Conservation (phyloP, 2,797 vertebrate genomes). For the Eidolon dupreanum region DNA sequence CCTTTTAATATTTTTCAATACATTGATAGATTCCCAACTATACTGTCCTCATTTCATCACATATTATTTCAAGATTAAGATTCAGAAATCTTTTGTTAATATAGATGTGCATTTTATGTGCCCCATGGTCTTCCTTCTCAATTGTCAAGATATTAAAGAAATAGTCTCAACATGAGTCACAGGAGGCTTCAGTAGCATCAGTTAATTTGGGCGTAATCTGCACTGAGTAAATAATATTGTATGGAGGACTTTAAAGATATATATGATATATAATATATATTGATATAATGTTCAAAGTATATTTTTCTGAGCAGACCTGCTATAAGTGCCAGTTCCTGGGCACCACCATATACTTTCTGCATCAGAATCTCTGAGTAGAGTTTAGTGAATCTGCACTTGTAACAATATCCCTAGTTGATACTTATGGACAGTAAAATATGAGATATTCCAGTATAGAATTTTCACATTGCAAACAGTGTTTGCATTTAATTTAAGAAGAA, state of each 20-base stretch:
- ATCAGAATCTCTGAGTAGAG: background rate
- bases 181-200: background rate
- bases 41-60: background rate
- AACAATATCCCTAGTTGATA: background rate
- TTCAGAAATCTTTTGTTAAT: background rate
- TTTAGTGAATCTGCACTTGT: slow-evolving; percentile 1
- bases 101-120: background rate
- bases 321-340: background rate
- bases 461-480: background rate
- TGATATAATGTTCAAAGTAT: background rate
- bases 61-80: background rate
- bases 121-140: background rate
- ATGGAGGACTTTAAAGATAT: background rate
- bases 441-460: background rate
- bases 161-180: background rate
- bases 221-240: background rate
- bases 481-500: background rate
- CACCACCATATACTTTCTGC: background rate
- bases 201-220: background rate
- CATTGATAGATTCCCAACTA: background rate
- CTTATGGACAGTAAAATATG: background rate
- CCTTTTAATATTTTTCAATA: background rate
- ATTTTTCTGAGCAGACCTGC: background rate
- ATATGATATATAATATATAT: background rate
- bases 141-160: background rate